Evolutionary conservation across 1,140 invertebrate genomes (phyloP).

Genomic region (Gerris buenoi): DNA sequence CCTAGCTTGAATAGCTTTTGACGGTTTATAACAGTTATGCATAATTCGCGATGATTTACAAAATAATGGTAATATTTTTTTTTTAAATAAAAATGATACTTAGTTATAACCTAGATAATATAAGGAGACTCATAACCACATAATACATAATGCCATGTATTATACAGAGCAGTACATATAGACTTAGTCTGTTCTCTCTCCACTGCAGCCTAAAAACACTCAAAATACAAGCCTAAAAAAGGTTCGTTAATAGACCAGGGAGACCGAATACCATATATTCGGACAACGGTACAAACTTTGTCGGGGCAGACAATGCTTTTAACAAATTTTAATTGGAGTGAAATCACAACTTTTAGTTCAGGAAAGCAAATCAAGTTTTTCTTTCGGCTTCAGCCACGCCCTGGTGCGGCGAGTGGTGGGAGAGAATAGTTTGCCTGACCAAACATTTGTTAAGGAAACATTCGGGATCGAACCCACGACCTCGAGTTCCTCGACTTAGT

Average conservation of each 20-base stretch:
- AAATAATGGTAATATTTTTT: too few species aligned
- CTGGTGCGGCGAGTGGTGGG: slow-evolving; percentile 32
- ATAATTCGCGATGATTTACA: too few species aligned
- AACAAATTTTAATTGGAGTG: slow-evolving; percentile 17
- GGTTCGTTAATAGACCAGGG: slow-evolving; percentile 26
- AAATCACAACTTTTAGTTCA: slow-evolving; percentile 7
- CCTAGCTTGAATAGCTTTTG: too few species aligned
- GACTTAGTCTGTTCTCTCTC: slow-evolving; percentile 25
- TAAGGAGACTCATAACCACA: too few species aligned
- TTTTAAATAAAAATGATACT: too few species aligned
- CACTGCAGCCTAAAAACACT: slow-evolving; percentile 20
- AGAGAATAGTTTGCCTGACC: slow-evolving; percentile 29
- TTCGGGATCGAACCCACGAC: slow-evolving; percentile 21
- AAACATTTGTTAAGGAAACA: slow-evolving; percentile 24
- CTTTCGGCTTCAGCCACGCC: slow-evolving; percentile 27
- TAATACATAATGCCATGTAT: too few species aligned
- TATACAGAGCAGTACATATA: slow-evolving; percentile 27
- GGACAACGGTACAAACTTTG: slow-evolving; percentile 31
- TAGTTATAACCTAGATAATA: too few species aligned
- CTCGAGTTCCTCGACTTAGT: too few species aligned
- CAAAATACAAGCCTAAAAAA: slow-evolving; percentile 22
- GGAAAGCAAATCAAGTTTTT: slow-evolving; percentile 24
- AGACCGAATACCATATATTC: slow-evolving; percentile 27
- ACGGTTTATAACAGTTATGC: too few species aligned
- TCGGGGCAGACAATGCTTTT: slow-evolving; percentile 16